A percentile compares a stretch with the other conserved stretches of the same genome.
Conservation (phyloP, 2,113 vertebrate genomes). For the Ptychochromis oligacanthus region DNA sequence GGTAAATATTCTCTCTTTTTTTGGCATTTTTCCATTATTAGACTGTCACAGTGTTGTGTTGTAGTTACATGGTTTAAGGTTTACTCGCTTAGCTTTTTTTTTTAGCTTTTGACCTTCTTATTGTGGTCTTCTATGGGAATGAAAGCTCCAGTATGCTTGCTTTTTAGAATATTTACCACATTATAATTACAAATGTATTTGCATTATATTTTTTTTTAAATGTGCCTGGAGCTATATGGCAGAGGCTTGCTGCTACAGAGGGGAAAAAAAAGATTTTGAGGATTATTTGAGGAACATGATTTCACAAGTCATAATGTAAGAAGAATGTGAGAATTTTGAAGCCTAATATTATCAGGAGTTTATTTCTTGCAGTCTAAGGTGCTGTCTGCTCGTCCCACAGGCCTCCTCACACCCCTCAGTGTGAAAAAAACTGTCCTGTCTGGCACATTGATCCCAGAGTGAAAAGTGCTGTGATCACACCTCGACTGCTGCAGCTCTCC, state of each 20-base stretch:
- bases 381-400: constrained; percentile 29
- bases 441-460: constrained; percentile 55
- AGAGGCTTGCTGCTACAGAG: not conserved
- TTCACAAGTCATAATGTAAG: not conserved
- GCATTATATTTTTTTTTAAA: not conserved
- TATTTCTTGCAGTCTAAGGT: not conserved
- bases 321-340: not conserved
- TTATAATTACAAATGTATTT: not conserved
- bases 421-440: constrained; percentile 62
- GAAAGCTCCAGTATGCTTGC: not conserved
- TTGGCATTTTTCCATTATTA: not conserved
- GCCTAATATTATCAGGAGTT: not conserved
- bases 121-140: fast-evolving
- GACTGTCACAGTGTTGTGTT: not conserved
- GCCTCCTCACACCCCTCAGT: constrained; percentile 45
- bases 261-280: not conserved
- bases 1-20: not conserved
- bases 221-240: not conserved
- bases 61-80: not conserved
- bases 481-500: constrained; percentile 71
- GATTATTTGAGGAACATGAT: not conserved
- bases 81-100: not conserved
- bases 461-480: constrained; percentile 24
- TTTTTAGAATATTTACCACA: not conserved
- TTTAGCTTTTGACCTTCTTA: not conserved